Evolutionary conservation across 2,888 invertebrate genomes (phyloP).

Genomic region (Drosophila formosana): DNA sequence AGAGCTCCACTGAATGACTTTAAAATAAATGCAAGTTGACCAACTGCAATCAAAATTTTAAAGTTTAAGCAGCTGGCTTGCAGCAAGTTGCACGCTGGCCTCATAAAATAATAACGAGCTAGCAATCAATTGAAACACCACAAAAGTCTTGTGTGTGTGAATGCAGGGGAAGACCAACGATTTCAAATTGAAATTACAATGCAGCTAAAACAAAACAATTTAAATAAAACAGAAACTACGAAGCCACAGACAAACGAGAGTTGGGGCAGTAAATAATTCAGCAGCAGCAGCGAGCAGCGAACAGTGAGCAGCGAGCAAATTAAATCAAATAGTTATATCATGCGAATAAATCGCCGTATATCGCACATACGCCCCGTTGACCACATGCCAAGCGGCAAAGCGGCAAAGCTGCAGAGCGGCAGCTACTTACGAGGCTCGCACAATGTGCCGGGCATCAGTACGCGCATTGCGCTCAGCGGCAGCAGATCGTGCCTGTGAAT

Average conservation of each 20-base stretch:
- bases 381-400: conserved; percentile 38
- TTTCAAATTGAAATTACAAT: conserved; percentile 74
- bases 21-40: not conserved
- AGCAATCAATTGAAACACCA: conserved; percentile 64
- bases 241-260: conserved; percentile 34
- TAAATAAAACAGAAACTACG: conserved; percentile 62
- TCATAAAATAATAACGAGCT: conserved; percentile 44
- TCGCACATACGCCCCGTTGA: conserved; percentile 81
- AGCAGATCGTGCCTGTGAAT: conserved; percentile 61
- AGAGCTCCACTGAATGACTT: not conserved
- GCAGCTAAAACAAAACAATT: conserved; percentile 68
- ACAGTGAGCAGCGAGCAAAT: conserved; percentile 50
- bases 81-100: conserved; percentile 26
- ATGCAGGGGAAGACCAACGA: conserved; percentile 26
- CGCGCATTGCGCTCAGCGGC: conserved; percentile 71
- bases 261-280: conserved; percentile 1
- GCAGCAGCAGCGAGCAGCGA: not conserved
- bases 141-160: conserved; percentile 26
- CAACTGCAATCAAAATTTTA: conserved; percentile 36
- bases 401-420: not conserved
- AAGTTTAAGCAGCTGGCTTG: conserved; percentile 51
- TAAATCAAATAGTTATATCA: conserved; percentile 80
- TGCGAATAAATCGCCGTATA: conserved; percentile 76
- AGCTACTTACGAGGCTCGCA: conserved; percentile 71
- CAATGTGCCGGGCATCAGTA: conserved; percentile 64